Evolutionary conservation across 2,113 vertebrate species (phyloP).

Genomic region (Antennarius striatus): DNA sequence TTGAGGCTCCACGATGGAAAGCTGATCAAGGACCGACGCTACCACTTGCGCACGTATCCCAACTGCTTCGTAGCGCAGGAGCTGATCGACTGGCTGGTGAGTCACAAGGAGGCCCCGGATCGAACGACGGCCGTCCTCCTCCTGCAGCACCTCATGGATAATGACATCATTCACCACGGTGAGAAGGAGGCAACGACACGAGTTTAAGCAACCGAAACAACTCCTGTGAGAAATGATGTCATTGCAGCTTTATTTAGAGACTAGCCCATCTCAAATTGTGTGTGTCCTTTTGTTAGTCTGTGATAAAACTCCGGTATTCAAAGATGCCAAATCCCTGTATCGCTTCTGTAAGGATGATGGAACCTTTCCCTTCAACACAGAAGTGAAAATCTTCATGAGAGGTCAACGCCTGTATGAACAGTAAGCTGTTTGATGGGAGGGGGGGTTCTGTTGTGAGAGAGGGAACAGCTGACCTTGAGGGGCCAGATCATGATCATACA

Average conservation of each 20-base stretch:
- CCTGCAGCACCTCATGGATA: constrained; percentile 88
- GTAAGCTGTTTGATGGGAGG: constrained; percentile 68
- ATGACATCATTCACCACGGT: constrained; percentile 89
- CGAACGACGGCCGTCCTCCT: constrained; percentile 80
- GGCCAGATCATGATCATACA: neutral
- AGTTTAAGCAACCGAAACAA: neutral
- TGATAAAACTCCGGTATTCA: constrained; percentile 83
- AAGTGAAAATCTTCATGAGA: constrained; percentile 85
- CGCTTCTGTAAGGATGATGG: constrained; percentile 89
- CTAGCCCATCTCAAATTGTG: neutral
- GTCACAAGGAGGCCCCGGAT: constrained; percentile 85
- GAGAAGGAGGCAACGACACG: constrained; percentile 22
- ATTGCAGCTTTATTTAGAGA: neutral
- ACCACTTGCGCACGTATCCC: constrained; percentile 85
- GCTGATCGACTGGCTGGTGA: constrained; percentile 85
- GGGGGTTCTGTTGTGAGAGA: neutral
- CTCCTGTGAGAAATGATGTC: neutral
- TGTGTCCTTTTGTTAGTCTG: constrained; percentile 76
- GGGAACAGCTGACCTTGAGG: constrained; percentile 1
- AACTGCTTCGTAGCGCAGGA: constrained; percentile 90
- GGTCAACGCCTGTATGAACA: constrained; percentile 86
- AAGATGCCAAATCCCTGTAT: constrained; percentile 88
- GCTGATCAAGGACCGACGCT: constrained; percentile 84
- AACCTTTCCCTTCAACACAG: constrained; percentile 85
- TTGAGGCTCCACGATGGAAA: constrained; percentile 86